A percentile compares a stretch with the other conserved stretches of the same genome.
Evolutionary conservation across 2,797 vertebrate species (phyloP).

Genomic region (Clarias fuscus): DNA sequence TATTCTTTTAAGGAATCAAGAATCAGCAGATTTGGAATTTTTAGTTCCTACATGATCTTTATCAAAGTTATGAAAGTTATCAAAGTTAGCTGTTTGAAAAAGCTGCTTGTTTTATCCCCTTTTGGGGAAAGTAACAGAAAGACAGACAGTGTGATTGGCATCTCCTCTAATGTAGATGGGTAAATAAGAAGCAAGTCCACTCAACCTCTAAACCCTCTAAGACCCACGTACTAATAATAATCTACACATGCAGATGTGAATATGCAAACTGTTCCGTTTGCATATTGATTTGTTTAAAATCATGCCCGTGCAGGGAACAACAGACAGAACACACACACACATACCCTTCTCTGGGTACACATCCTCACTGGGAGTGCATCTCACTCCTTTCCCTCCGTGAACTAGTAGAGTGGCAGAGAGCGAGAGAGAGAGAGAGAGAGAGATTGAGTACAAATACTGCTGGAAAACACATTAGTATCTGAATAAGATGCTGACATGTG

Average conservation of each 20-base stretch:
- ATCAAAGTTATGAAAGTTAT: no score
- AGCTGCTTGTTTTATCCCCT: no score
- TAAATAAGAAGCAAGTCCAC: not conserved
- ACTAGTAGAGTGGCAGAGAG: slow-evolving; percentile 71
- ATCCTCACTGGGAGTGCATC: slow-evolving; percentile 93
- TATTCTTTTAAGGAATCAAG: not conserved
- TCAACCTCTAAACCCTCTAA: not conserved
- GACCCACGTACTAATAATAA: not conserved
- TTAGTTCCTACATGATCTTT: not conserved
- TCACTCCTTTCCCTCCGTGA: slow-evolving; percentile 93
- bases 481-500: slow-evolving; percentile 17
- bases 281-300: slow-evolving; percentile 3
- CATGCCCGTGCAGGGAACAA: slow-evolving; percentile 39
- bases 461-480: slow-evolving; percentile 19
- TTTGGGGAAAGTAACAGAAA: no score
- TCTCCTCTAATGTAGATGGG: not conserved
- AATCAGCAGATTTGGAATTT: not conserved
- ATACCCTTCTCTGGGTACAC: slow-evolving; percentile 95
- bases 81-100: no score
- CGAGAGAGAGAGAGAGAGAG: slow-evolving; percentile 4
- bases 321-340: slow-evolving; percentile 53
- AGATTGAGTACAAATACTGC: not conserved
- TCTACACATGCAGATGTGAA: not conserved
- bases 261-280: not conserved
- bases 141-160: not conserved